Evolutionary conservation across 2,113 vertebrate genomes (phyloP), one percentile per base, ranked within the genome.

Genomic region (Centrocercus urophasianus): DNA sequence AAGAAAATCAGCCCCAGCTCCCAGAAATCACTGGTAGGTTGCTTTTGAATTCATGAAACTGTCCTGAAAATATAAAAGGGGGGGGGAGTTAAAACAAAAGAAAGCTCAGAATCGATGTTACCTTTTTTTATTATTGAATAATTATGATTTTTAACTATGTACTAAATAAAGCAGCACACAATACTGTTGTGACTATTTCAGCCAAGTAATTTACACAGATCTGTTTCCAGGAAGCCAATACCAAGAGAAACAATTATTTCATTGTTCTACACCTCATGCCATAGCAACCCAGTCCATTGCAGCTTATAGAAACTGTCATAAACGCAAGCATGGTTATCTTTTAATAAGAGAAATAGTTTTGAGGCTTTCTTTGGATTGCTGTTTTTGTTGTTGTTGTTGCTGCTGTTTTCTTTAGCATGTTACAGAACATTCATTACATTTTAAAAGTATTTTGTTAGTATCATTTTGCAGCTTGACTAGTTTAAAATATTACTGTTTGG

Each of bases 11-110:
- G 98, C 98, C 98, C 98, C 98, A 98, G 98, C 97, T 98, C 98
- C 98, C 99, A 99, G 98, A 98, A 97, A 98, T 99, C 98, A 99
- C 98, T 99, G 98, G 96, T 98, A 96, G 97, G 96, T 98, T 97
- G 98, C 98, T 98, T 98, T 98, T 98, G 98, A 99, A 99, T 98
- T 99, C 99, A 99, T 99, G 99, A 98, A 99, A 99, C 96, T 98
- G 97, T 99, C 97, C 99, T 99, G 97, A 94, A 98, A 98, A 93
- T 7, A 36, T 22, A 93, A 93, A 54, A 54, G 52, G 52, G 52
- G 15, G 27, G 48, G 96, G 13, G 52, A 92, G 87, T 84, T 73
- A 71, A 90, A 93, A 70, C 38, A 93, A 95, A 67, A 20, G 38
- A 90, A 88, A 90, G 78, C 19, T 42, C 18, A 77, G 57, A 32